Percentiles rank a stretch among this genome's conserved stretches.
Evolutionary conservation across 2,797 vertebrate genomes (phyloP).

Genomic region (Chiropotes sagulatus): DNA sequence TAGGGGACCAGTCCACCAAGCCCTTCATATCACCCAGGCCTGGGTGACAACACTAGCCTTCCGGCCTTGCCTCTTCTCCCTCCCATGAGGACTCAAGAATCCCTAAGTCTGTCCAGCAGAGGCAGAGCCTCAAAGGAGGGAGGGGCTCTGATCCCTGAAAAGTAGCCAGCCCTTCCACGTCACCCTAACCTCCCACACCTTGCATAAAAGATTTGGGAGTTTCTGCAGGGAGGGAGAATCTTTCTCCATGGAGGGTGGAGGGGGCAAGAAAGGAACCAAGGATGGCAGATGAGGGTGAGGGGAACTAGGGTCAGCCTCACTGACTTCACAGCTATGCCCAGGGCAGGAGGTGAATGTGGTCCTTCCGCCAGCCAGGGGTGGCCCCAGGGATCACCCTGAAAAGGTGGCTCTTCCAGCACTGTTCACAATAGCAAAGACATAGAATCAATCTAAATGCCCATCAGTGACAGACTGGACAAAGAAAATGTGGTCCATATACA

Average conservation of each 20-base stretch:
- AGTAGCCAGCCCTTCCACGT: background rate
- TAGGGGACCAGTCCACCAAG: background rate
- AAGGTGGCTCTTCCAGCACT: background rate
- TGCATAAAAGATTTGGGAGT: background rate
- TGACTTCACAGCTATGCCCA: background rate
- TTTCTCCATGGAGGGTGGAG: background rate
- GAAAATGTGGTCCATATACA: background rate
- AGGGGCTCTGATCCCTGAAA: background rate
- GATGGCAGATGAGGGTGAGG: accelerated
- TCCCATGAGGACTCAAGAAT: background rate
- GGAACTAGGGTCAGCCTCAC: background rate
- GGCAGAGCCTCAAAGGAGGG: background rate
- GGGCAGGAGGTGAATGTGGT: background rate
- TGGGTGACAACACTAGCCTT: background rate
- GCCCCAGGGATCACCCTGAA: background rate
- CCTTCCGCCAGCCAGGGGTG: background rate
- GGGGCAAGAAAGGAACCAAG: background rate
- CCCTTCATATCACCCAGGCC: background rate
- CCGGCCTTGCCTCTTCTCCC: background rate
- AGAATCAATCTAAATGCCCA: background rate
- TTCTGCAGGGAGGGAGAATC: background rate
- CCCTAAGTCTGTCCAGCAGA: background rate
- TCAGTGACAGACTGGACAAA: background rate
- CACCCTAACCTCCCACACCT: background rate
- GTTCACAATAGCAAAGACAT: background rate